These are phyloP conservation scores for Phorcus lineatus DNA, from an alignment of 2,888 invertebrate genomes.

Conservation along the genomic window DNA sequence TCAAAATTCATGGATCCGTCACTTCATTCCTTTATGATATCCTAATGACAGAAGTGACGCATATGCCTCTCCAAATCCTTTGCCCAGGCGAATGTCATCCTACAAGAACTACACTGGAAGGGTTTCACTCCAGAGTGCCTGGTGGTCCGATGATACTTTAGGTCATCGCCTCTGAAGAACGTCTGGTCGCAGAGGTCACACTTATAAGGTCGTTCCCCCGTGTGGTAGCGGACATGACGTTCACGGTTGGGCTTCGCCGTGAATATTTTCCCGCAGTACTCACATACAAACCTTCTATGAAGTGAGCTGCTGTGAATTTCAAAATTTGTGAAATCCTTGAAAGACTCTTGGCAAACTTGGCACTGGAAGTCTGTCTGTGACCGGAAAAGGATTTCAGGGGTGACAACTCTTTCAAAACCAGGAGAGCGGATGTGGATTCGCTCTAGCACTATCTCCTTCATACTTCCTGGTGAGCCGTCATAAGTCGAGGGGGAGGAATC, in stretches of 20 bases:
- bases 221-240: slow-evolving; percentile 73
- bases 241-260: slow-evolving; percentile 73
- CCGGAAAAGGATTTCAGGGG: slow-evolving; percentile 56
- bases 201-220: slow-evolving; percentile 70
- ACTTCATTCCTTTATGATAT: no score
- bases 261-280: slow-evolving; percentile 72
- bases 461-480: not conserved
- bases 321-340: slow-evolving; percentile 60
- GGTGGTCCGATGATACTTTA: slow-evolving; percentile 68
- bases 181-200: slow-evolving; percentile 63
- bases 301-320: slow-evolving; percentile 66
- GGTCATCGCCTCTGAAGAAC: slow-evolving; percentile 66
- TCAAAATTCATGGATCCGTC: no score
- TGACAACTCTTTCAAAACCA: slow-evolving; percentile 58
- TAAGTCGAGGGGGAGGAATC: not conserved
- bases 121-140: slow-evolving; percentile 60
- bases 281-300: slow-evolving; percentile 71
- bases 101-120: slow-evolving; percentile 54
- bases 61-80: slow-evolving; percentile 62
- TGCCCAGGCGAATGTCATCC: slow-evolving; percentile 54
- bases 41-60: slow-evolving; percentile 28
- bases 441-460: slow-evolving; percentile 10
- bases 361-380: slow-evolving; percentile 43
- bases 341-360: slow-evolving; percentile 53
- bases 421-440: slow-evolving; percentile 40